Conservation (phyloP, 2,797 vertebrate species). For the Sebastes taczanowskii region DNA sequence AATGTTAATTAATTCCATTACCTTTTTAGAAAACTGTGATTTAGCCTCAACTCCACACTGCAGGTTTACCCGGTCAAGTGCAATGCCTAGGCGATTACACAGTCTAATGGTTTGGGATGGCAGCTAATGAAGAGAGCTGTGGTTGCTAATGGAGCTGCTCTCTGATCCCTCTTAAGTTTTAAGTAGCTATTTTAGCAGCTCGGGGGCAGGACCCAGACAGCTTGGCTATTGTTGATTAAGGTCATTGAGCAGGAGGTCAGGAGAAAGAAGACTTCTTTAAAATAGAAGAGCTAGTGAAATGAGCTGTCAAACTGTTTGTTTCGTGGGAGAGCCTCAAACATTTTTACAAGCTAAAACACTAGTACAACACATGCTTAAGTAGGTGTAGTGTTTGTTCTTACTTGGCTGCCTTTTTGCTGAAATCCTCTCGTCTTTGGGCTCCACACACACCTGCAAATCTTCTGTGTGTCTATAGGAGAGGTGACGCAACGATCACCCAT, state of each 20-base stretch:
- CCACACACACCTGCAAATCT: slow-evolving; percentile 24
- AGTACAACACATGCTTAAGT: not conserved
- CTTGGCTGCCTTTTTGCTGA: not conserved
- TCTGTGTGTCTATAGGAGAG: slow-evolving; percentile 15
- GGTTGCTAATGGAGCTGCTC: slow-evolving; percentile 49
- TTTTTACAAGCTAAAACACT: not conserved
- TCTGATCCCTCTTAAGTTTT: slow-evolving; percentile 58
- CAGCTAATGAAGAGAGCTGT: slow-evolving; percentile 28
- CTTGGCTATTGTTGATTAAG: slow-evolving; percentile 47
- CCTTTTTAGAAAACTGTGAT: not conserved
- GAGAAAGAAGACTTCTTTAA: slow-evolving; percentile 36
- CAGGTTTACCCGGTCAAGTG: not conserved
- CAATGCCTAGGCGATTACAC: not conserved
- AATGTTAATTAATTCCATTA: not conserved
- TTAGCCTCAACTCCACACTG: not conserved
- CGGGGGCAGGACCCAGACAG: slow-evolving; percentile 34
- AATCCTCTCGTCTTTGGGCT: slow-evolving; percentile 11
- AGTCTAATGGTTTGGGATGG: slow-evolving; percentile 32
- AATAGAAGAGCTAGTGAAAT: slow-evolving; percentile 17
- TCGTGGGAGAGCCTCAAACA: not conserved
- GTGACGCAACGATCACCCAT: slow-evolving; percentile 9
- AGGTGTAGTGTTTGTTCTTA: slow-evolving; percentile 1
- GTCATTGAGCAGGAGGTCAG: slow-evolving; percentile 31
- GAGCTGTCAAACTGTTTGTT: slow-evolving; percentile 14
- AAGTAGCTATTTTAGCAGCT: slow-evolving; percentile 35